phyloP scores from a whole-genome alignment of 2,797 vertebrate species.

The Sebastes kiyomatsui region DNA sequence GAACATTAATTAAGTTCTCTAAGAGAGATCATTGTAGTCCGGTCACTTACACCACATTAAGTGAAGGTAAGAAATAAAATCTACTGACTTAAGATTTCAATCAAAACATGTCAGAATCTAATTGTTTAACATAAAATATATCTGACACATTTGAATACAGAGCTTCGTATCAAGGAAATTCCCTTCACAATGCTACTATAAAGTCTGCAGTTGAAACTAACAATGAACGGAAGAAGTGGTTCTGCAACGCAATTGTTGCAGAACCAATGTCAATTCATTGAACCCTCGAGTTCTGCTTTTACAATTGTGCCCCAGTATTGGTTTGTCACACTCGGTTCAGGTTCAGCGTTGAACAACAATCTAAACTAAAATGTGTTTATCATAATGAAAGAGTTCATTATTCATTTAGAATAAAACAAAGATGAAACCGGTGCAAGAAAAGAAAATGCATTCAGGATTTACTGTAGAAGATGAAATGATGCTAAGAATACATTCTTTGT shows the following conservation, averaged over 20 bases:
- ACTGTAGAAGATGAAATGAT: neutral
- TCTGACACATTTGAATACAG: neutral
- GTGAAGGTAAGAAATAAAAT: neutral
- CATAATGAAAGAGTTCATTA: no score
- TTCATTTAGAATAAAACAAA: neutral
- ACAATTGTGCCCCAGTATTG: neutral
- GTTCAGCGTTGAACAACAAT: neutral
- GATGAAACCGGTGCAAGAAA: neutral
- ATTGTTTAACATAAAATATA: neutral
- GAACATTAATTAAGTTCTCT: neutral
- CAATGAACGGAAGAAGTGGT: neutral
- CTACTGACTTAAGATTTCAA: neutral
- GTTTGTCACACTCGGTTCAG: neutral
- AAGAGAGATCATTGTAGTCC: neutral
- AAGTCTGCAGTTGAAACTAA: neutral
- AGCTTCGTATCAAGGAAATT: neutral
- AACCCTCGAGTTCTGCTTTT: neutral
- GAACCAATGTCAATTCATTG: neutral
- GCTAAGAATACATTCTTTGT: neutral
- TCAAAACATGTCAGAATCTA: neutral
- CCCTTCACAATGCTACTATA: neutral
- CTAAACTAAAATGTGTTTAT: neutral
- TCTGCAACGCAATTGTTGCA: neutral
- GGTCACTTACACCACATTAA: neutral
- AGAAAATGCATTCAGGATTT: neutral